These are phyloP conservation scores for Monochamus saltuarius DNA, from an alignment of 1,140 invertebrate species.

Conservation along the genomic window DNA sequence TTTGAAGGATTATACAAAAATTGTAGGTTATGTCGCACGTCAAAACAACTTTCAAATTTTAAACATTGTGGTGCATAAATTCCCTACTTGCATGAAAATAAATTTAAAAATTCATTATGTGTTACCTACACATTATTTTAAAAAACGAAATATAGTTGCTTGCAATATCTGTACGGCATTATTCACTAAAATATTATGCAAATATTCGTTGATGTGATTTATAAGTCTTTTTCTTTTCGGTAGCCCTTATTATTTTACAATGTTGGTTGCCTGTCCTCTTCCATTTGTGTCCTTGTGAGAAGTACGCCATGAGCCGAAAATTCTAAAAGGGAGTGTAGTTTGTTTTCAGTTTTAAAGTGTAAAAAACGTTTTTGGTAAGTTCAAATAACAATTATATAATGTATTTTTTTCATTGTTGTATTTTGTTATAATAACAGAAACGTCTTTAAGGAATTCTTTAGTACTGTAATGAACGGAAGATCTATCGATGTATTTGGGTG, in stretches of 20 bases:
- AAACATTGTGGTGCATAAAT: background rate
- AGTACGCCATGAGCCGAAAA: slow-evolving; percentile 46
- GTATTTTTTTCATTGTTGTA: no score
- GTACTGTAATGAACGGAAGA: no score
- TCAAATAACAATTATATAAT: no score
- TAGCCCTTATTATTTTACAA: background rate
- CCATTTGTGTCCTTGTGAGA: slow-evolving; percentile 17
- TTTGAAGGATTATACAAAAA: no score
- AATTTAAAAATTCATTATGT: background rate
- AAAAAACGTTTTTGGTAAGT: slow-evolving; percentile 23
- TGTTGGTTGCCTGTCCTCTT: slow-evolving; percentile 20
- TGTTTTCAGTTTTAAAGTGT: slow-evolving; percentile 39
- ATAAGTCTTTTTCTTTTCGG: background rate
- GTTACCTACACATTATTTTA: background rate
- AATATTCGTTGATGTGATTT: background rate
- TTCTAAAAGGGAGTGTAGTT: slow-evolving; percentile 48
- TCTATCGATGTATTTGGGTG: no score
- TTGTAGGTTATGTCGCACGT: no score
- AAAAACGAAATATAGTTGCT: no score
- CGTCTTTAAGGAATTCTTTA: no score
- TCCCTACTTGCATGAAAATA: slow-evolving; percentile 8
- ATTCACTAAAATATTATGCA: no score
- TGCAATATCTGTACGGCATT: no score
- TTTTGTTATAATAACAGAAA: no score
- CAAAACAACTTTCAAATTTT: slow-evolving; percentile 1